A percentile compares a stretch with the other conserved stretches of the same genome.
These are phyloP conservation scores for Hypanus sabinus DNA, from an alignment of 2,113 vertebrate genomes.

Conservation along the genomic window DNA sequence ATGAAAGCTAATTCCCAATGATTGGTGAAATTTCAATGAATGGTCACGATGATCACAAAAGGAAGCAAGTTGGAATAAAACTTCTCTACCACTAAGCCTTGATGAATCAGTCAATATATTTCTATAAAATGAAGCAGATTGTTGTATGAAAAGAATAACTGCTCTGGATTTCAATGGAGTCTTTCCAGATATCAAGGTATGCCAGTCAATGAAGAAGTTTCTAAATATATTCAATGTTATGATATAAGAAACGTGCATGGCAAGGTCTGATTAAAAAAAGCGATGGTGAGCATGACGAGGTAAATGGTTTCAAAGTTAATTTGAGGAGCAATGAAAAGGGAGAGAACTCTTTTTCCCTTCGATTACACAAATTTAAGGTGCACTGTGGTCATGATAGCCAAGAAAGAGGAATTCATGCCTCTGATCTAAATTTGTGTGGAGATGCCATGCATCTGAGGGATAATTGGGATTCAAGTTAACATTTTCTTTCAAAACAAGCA, in stretches of 20 bases:
- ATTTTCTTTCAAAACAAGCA: neutral
- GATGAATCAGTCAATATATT: neutral
- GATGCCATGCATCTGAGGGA: neutral
- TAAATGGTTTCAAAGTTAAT: neutral
- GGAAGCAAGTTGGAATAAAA: neutral
- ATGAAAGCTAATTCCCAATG: neutral
- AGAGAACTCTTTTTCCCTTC: too few species aligned
- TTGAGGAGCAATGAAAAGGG: neutral
- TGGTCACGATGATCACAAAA: neutral
- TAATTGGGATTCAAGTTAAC: neutral
- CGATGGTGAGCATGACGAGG: neutral
- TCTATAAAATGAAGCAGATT: neutral
- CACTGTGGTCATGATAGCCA: too few species aligned
- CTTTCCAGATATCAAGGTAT: neutral
- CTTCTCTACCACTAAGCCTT: neutral
- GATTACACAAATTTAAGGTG: too few species aligned
- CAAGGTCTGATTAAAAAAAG: neutral
- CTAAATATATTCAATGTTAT: neutral
- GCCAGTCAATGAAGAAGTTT: neutral
- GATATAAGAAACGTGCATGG: neutral
- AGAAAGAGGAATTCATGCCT: too few species aligned
- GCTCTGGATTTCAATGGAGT: neutral
- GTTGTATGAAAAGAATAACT: neutral
- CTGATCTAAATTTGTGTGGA: too few species aligned
- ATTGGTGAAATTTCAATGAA: neutral